Conservation (phyloP, 2,888 invertebrate genomes). For the Leptinotarsa juncta region DNA sequence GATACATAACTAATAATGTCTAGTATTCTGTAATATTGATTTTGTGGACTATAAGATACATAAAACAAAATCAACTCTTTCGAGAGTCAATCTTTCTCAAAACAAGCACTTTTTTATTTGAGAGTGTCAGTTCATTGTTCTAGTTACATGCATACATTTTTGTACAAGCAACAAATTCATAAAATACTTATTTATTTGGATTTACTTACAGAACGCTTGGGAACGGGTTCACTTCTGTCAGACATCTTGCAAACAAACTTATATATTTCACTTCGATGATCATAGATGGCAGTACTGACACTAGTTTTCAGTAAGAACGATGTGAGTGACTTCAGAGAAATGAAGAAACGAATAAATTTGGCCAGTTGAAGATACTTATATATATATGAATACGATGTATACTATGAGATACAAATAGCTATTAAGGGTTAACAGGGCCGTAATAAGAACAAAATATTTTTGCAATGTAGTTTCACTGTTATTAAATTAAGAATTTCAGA, state of each 20-base stretch:
- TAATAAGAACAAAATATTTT: too few species aligned
- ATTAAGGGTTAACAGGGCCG: too few species aligned
- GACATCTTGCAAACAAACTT: neutral
- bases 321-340: too few species aligned
- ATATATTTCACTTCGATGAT: too few species aligned
- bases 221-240: neutral
- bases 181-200: slow-evolving; percentile 3
- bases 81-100: slow-evolving; percentile 1
- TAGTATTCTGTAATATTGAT: slow-evolving; percentile 2
- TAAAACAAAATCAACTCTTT: slow-evolving; percentile 9
- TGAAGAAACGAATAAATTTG: too few species aligned
- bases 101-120: neutral
- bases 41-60: slow-evolving; percentile 15
- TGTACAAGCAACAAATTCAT: slow-evolving; percentile 5
- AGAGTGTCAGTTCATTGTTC: slow-evolving; percentile 2
- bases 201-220: slow-evolving; percentile 1
- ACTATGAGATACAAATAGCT: too few species aligned
- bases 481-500: too few species aligned
- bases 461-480: too few species aligned
- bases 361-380: too few species aligned
- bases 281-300: too few species aligned
- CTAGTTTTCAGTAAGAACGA: too few species aligned
- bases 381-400: too few species aligned
- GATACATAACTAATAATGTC: slow-evolving; percentile 10
- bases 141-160: slow-evolving; percentile 14